These are phyloP conservation scores for Notodonta ziczac DNA, from an alignment of 2,888 invertebrate genomes.

Conservation along the genomic window DNA sequence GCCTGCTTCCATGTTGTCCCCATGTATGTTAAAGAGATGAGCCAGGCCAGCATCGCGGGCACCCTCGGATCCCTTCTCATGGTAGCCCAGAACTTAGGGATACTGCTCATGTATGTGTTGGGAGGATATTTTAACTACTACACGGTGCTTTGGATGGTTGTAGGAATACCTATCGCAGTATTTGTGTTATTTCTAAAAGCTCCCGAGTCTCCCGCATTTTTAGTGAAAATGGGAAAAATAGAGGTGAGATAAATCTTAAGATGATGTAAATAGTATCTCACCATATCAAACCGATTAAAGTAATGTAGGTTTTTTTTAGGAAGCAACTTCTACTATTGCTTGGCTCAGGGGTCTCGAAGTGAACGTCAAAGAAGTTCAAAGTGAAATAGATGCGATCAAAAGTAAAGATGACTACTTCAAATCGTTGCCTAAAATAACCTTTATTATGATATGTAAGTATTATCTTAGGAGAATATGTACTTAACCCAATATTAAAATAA, in stretches of 20 bases:
- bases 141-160: slow-evolving; percentile 52
- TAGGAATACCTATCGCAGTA: slow-evolving; percentile 52
- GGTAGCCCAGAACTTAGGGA: slow-evolving; percentile 57
- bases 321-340: neutral
- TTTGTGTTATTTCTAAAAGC: slow-evolving; percentile 56
- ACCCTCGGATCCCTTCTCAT: slow-evolving; percentile 56
- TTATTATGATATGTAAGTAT: slow-evolving; percentile 42
- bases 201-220: slow-evolving; percentile 68
- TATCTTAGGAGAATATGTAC: no score
- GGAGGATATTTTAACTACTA: slow-evolving; percentile 61
- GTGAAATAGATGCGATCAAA: slow-evolving; percentile 37
- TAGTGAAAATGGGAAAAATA: slow-evolving; percentile 59
- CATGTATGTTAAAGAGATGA: slow-evolving; percentile 67
- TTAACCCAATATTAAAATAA: no score
- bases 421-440: slow-evolving; percentile 36
- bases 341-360: slow-evolving; percentile 37
- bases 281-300: no score
- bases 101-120: slow-evolving; percentile 60
- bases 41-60: slow-evolving; percentile 64
- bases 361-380: slow-evolving; percentile 39
- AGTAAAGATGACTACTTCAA: slow-evolving; percentile 39
- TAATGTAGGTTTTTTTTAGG: neutral
- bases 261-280: neutral
- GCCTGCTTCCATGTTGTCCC: slow-evolving; percentile 62
- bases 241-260: slow-evolving; percentile 46